phyloP scores from a whole-genome alignment of 2,888 invertebrate genomes.

The Ennomos fuscantarius region DNA sequence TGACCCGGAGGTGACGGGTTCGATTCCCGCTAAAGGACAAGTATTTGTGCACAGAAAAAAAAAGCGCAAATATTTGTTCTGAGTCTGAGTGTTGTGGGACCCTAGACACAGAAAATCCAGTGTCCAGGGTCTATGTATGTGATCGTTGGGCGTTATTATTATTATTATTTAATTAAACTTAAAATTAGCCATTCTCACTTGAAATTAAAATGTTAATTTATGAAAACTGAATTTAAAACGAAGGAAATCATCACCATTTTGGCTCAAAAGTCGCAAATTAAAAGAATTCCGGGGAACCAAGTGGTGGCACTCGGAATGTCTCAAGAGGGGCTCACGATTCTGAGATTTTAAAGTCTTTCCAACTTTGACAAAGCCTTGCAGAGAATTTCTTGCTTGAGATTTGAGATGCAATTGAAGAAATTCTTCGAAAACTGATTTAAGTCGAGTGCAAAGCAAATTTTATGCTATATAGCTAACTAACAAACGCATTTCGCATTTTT shows the following conservation, averaged over 20 bases:
- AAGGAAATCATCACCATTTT: slow-evolving; percentile 22
- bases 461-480: too few relatives aligned
- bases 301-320: slow-evolving; percentile 21
- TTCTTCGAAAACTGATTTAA: not conserved
- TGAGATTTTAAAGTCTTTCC: slow-evolving; percentile 13
- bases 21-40: too few relatives aligned
- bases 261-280: slow-evolving; percentile 27
- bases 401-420: not conserved
- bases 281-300: slow-evolving; percentile 19
- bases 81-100: too few relatives aligned
- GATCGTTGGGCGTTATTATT: too few relatives aligned
- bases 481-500: too few relatives aligned
- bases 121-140: too few relatives aligned
- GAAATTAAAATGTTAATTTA: slow-evolving; percentile 22
- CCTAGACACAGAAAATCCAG: too few relatives aligned
- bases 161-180: not conserved
- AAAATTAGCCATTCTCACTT: slow-evolving; percentile 7
- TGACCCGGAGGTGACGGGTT: too few relatives aligned
- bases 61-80: too few relatives aligned
- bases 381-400: too few relatives aligned
- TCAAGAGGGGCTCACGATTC: slow-evolving; percentile 20
- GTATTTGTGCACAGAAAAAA: too few relatives aligned
- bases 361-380: not conserved
- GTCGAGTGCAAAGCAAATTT: too few relatives aligned
- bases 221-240: slow-evolving; percentile 10